Conservation (phyloP, 2,113 vertebrate genomes). For the Onychostruthus taczanowskii region DNA sequence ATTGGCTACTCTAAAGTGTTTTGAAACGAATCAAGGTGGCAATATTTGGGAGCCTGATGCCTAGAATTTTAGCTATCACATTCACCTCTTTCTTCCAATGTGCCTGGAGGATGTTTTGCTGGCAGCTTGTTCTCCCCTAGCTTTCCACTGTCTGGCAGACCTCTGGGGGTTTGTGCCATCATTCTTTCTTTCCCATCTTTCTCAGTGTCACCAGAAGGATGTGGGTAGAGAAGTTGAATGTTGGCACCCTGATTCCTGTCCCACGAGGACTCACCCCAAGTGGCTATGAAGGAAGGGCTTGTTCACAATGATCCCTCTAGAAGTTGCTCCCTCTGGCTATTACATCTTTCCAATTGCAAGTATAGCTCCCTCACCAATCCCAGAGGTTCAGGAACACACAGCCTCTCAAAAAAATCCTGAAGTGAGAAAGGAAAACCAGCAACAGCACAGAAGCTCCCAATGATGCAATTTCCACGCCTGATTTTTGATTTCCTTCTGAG, state of each 20-base stretch:
- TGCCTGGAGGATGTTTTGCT: neutral
- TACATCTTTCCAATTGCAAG: neutral
- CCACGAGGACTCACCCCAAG: rapidly evolving
- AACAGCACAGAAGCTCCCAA: neutral
- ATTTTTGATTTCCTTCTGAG: neutral
- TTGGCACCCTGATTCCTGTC: neutral
- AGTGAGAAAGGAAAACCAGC: neutral
- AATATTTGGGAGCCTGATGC: neutral
- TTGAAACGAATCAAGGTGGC: neutral
- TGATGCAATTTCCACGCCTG: neutral
- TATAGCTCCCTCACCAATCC: rapidly evolving
- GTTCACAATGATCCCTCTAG: neutral
- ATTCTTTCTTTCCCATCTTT: neutral
- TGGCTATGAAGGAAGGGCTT: neutral
- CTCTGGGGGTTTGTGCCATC: neutral
- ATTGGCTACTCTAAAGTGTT: neutral
- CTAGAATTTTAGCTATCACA: neutral
- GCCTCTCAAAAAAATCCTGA: neutral
- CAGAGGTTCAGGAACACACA: neutral
- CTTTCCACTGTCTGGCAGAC: neutral
- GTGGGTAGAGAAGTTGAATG: neutral
- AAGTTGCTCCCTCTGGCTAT: neutral
- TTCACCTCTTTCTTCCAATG: neutral
- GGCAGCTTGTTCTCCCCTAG: neutral
- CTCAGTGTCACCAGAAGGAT: neutral